Evolutionary conservation across 2,113 vertebrate genomes (phyloP).

Genomic region (Struthidea cinerea): DNA sequence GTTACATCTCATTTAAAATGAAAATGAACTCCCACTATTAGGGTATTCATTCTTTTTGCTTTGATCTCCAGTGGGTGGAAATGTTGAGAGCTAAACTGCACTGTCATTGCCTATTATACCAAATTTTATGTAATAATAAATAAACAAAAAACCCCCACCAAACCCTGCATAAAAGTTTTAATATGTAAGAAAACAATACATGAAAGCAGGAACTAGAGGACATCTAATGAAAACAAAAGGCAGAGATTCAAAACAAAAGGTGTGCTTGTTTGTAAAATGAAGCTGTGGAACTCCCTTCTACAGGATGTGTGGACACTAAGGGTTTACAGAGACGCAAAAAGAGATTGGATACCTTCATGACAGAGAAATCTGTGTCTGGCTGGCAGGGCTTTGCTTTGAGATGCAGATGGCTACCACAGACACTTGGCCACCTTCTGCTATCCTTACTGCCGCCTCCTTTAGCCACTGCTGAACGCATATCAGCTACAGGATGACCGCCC

Average conservation of each 20-base stretch:
- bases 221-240: neutral
- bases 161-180: neutral
- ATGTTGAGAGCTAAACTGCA: neutral
- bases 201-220: neutral
- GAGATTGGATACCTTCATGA: neutral
- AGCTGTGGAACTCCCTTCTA: neutral
- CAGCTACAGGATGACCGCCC: neutral
- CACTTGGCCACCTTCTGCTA: neutral
- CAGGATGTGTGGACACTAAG: neutral
- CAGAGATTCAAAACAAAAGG: neutral
- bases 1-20: slow-evolving; percentile 29
- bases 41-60: neutral
- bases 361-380: neutral
- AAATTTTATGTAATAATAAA: neutral
- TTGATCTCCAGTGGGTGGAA: slow-evolving; percentile 15
- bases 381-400: neutral
- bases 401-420: neutral
- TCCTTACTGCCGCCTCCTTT: neutral
- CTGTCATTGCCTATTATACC: neutral
- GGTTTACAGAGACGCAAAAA: neutral
- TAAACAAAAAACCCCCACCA: neutral
- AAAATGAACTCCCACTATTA: neutral
- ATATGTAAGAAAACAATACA: neutral
- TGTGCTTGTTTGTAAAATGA: accelerated
- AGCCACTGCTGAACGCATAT: accelerated